These are phyloP conservation scores for Microctenopoma lineatum DNA, from an alignment of 2,797 vertebrate genomes.

Conservation along the genomic window DNA sequence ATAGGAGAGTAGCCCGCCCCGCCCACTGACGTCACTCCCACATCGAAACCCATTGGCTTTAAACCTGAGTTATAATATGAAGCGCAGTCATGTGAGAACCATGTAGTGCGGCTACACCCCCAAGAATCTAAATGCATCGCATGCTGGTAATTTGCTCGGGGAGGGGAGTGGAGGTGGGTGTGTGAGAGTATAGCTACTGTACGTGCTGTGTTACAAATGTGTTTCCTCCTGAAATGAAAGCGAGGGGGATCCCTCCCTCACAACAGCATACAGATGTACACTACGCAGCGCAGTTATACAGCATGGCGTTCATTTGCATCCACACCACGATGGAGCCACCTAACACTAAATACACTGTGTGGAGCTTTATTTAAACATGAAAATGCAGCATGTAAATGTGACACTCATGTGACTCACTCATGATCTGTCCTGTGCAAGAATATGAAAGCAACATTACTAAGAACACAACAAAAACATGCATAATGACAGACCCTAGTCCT, in stretches of 20 bases:
- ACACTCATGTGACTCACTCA: not conserved
- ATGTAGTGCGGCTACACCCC: conserved; percentile 64
- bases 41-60: conserved; percentile 77
- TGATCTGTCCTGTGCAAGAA: not conserved
- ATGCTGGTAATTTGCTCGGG: conserved; percentile 65
- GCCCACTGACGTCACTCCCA: conserved; percentile 70
- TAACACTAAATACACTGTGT: not conserved
- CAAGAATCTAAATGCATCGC: conserved; percentile 68
- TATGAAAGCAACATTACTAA: not conserved
- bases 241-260: conserved; percentile 44
- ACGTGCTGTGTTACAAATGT: conserved; percentile 72
- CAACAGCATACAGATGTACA: not conserved
- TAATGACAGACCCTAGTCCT: not conserved
- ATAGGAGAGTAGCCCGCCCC: conserved; percentile 32
- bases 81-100: conserved; percentile 72
- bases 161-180: conserved; percentile 2
- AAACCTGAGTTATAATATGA: conserved; percentile 56
- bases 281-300: not conserved
- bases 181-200: conserved; percentile 69
- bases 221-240: conserved; percentile 73
- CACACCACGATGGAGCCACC: not conserved
- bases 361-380: not conserved
- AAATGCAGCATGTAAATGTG: conserved; percentile 8
- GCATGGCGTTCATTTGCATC: not conserved
- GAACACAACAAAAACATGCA: not conserved